A percentile compares a stretch with the other conserved stretches of the same genome.
These are phyloP conservation scores for Muschampia plurimacula DNA, from an alignment of 2,888 invertebrate genomes.

Conservation along the genomic window DNA sequence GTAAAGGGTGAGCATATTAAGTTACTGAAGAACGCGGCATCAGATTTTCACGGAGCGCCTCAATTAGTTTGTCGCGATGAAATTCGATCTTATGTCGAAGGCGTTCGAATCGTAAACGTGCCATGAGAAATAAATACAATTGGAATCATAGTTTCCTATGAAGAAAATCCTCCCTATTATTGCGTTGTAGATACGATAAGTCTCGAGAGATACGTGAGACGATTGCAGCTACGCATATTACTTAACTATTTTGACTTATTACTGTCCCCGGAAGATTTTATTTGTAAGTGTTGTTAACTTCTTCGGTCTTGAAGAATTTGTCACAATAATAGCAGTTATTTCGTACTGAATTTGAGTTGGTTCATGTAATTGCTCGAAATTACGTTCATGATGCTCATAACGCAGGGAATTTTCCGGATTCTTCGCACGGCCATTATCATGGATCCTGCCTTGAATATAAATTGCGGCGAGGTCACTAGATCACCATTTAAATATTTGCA, in stretches of 20 bases:
- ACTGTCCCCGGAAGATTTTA: background rate
- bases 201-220: constrained; percentile 45
- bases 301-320: constrained; percentile 15
- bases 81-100: constrained; percentile 27
- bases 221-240: constrained; percentile 41
- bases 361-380: constrained; percentile 34
- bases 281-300: background rate
- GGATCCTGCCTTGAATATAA: constrained; percentile 37
- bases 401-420: constrained; percentile 33
- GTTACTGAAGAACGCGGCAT: constrained; percentile 10
- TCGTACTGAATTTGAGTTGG: constrained; percentile 27
- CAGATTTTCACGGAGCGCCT: constrained; percentile 23
- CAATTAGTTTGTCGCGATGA: constrained; percentile 30
- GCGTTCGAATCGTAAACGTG: constrained; percentile 38
- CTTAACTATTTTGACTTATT: constrained; percentile 35
- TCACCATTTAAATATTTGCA: constrained; percentile 36
- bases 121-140: constrained; percentile 43
- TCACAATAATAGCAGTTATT: constrained; percentile 24
- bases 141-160: constrained; percentile 31
- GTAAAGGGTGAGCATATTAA: constrained; percentile 14
- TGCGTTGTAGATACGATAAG: constrained; percentile 48
- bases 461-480: constrained; percentile 34
- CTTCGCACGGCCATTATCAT: constrained; percentile 36
- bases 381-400: constrained; percentile 35
- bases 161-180: constrained; percentile 43